A percentile compares a stretch with the other conserved stretches of the same genome.
Evolutionary conservation across 2,113 vertebrate genomes (phyloP).

Genomic region (Prolemur simus): DNA sequence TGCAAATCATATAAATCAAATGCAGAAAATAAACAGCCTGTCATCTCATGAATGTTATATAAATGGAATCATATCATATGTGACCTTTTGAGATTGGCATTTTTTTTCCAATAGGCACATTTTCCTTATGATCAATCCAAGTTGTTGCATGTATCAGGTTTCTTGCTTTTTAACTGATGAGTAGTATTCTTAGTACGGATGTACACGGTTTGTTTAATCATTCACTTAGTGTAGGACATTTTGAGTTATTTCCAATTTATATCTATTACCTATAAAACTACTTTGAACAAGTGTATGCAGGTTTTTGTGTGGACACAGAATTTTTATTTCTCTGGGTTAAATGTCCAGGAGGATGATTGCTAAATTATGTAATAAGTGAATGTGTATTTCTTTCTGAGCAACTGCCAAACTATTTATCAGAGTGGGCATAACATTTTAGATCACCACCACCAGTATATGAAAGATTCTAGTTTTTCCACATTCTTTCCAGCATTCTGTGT

Average conservation of each 20-base stretch:
- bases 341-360: background rate
- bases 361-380: background rate
- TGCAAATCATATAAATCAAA: background rate
- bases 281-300: background rate
- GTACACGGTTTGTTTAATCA: background rate
- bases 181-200: background rate
- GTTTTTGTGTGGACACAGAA: background rate
- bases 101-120: rapidly evolving
- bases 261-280: background rate
- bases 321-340: background rate
- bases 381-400: background rate
- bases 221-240: background rate
- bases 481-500: background rate
- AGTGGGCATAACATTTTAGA: background rate
- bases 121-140: background rate
- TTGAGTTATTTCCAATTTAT: background rate
- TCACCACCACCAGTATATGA: rapidly evolving
- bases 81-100: background rate
- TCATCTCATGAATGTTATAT: background rate
- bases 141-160: background rate
- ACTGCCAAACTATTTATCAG: background rate
- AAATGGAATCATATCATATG: background rate
- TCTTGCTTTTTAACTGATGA: background rate
- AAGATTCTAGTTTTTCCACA: background rate
- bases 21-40: background rate